phyloP scores from a whole-genome alignment of 2,797 vertebrate species.

The Rhyacichthys aspro region DNA sequence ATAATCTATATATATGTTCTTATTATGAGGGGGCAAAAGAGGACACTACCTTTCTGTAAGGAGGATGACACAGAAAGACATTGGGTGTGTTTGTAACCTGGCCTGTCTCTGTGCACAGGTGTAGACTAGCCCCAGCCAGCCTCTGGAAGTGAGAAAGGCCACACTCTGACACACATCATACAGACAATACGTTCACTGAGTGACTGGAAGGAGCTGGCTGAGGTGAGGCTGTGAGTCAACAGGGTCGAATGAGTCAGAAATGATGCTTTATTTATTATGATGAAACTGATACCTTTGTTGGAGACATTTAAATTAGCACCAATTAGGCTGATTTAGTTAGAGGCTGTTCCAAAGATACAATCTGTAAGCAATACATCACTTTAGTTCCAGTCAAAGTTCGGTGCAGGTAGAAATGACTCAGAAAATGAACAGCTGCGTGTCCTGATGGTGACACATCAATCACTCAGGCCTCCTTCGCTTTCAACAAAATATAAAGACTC shows the following conservation, averaged over 20 bases:
- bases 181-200: slow-evolving; percentile 5
- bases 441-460: no score
- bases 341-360: no score
- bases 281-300: background rate
- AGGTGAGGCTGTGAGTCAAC: background rate
- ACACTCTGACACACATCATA: slow-evolving; percentile 17
- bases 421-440: no score
- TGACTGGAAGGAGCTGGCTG: background rate
- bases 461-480: no score
- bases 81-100: slow-evolving; percentile 58
- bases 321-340: no score
- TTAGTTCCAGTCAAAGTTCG: no score
- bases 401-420: no score
- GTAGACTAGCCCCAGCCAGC: slow-evolving; percentile 36
- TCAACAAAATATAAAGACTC: no score
- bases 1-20: no score
- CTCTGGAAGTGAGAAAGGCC: slow-evolving; percentile 49
- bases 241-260: slow-evolving; percentile 16
- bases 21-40: background rate
- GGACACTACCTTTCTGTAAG: slow-evolving; percentile 4
- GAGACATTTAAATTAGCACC: no score
- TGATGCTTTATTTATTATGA: background rate
- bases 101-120: slow-evolving; percentile 51
- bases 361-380: no score
- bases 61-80: slow-evolving; percentile 43